Evolutionary conservation across 2,113 vertebrate genomes (phyloP).

Genomic region (Gobiocypris rarus): DNA sequence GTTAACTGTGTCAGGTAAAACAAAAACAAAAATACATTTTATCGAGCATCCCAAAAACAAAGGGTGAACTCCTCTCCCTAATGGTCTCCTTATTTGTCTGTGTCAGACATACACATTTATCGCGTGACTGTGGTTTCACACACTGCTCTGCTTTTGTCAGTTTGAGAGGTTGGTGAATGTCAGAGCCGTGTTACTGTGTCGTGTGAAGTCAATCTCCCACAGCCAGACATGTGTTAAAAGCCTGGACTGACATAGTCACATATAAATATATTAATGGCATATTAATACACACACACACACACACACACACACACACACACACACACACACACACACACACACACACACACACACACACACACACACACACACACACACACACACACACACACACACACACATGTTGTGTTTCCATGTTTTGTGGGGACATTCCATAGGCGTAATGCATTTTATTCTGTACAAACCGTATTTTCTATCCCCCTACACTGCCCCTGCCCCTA

Average conservation of each 20-base stretch:
- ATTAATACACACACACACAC: no score
- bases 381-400: no score
- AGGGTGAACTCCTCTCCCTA: not conserved
- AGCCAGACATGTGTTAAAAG: not conserved
- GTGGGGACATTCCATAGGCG: no score
- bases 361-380: no score
- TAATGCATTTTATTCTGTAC: no score
- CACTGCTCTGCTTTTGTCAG: not conserved
- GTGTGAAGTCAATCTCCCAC: conserved; percentile 2
- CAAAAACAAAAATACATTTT: not conserved
- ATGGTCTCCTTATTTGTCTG: not conserved
- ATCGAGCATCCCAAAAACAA: not conserved
- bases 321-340: no score
- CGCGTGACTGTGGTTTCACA: conserved; percentile 35
- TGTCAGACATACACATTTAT: conserved; percentile 10
- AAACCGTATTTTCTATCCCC: no score
- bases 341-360: no score
- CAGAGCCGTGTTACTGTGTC: not conserved
- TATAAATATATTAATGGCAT: not conserved
- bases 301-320: no score
- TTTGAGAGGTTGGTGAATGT: conserved; percentile 1
- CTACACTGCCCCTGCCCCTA: no score
- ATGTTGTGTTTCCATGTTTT: no score
- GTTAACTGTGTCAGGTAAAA: not conserved
- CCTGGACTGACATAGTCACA: not conserved